These are phyloP conservation scores for Chiridota heheva DNA, from an alignment of 35 echinoderm and acorn worm genomes.

Conservation along the genomic window DNA sequence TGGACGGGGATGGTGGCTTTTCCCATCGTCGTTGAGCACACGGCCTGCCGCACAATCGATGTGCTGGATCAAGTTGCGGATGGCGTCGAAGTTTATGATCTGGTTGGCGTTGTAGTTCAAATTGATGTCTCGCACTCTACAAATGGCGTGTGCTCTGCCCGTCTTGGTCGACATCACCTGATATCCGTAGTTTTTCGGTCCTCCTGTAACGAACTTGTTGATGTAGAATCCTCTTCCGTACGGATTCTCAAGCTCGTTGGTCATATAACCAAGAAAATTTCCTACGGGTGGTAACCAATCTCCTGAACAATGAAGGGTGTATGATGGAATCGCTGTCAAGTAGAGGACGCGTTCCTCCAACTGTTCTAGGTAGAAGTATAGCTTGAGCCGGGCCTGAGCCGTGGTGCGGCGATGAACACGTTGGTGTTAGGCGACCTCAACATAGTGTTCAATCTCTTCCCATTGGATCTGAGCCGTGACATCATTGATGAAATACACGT, in stretches of 20 bases:
- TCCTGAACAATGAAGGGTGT: conserved; percentile 1
- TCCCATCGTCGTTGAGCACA: background rate
- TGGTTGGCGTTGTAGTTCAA: background rate
- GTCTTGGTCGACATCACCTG: background rate
- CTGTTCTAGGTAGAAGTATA: conserved; percentile 36
- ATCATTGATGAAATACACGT: conserved; percentile 20
- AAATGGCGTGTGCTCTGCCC: background rate
- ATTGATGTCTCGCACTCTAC: conserved; percentile 36
- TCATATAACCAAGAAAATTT: conserved; percentile 44
- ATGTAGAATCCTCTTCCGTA: conserved; percentile 35
- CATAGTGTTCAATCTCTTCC: background rate
- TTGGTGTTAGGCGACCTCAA: conserved; percentile 33
- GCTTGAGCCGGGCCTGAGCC: conserved; percentile 34
- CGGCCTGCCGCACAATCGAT: background rate
- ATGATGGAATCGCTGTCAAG: conserved; percentile 59
- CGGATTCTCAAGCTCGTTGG: conserved; percentile 38
- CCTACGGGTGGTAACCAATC: conserved; percentile 16
- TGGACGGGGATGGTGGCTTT: no score
- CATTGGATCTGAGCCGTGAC: conserved; percentile 23
- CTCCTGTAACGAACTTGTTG: conserved; percentile 39
- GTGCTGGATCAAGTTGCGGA: background rate
- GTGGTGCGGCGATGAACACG: conserved; percentile 51
- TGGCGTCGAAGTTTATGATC: conserved; percentile 19
- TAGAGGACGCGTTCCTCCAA: conserved; percentile 30
- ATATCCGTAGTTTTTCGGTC: conserved; percentile 53